A percentile compares a stretch with the other conserved stretches of the same genome.
Conservation (phyloP, 2,113 vertebrate species). For the Crocuta crocuta region DNA sequence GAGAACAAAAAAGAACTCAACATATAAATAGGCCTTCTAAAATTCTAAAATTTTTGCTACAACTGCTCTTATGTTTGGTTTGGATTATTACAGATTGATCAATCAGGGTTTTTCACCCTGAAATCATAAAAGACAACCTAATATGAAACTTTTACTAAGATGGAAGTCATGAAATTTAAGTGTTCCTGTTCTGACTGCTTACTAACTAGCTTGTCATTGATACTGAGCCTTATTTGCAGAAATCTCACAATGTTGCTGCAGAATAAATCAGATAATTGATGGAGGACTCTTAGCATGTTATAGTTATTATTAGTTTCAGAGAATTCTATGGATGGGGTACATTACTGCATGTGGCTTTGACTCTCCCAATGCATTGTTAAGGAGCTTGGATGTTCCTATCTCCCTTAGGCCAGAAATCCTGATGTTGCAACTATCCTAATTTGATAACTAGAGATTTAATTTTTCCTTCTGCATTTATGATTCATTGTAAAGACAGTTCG, state of each 20-base stretch:
- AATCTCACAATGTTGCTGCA: neutral
- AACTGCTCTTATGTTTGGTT: neutral
- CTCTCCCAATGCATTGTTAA: neutral
- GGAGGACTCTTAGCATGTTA: neutral
- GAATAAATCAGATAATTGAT: neutral
- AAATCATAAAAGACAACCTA: neutral
- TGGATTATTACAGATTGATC: neutral
- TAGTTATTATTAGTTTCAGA: neutral
- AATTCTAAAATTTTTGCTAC: neutral
- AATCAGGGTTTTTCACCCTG: neutral
- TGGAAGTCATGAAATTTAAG: neutral
- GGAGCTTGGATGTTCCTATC: neutral
- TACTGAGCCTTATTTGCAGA: neutral
- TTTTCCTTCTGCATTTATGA: neutral
- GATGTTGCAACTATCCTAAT: neutral
- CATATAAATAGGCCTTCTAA: neutral
- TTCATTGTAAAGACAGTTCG: neutral
- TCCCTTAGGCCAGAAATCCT: neutral
- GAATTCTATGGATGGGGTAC: neutral
- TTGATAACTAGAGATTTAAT: neutral
- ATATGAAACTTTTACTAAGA: neutral
- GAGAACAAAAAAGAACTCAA: neutral
- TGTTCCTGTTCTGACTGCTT: neutral
- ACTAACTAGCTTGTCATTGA: neutral
- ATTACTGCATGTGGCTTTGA: neutral